These are phyloP conservation scores for Hetaerina americana DNA, from an alignment of 1,140 invertebrate genomes.

Conservation along the genomic window DNA sequence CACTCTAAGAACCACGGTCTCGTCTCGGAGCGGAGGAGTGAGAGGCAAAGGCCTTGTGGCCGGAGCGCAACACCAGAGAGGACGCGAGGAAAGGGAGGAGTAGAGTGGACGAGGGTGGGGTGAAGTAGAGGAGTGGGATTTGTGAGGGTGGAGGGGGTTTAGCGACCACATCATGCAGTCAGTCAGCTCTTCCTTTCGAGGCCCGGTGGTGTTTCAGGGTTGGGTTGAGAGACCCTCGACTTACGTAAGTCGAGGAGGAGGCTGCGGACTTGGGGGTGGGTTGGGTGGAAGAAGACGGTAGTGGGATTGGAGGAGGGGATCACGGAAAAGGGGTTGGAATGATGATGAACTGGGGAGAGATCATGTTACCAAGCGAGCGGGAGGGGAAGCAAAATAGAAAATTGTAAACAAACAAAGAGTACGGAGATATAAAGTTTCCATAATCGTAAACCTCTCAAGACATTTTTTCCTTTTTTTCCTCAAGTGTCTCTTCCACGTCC, in stretches of 20 bases:
- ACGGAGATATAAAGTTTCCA: neutral
- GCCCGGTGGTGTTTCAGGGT: too few relatives aligned
- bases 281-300: too few relatives aligned
- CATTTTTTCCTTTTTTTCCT: neutral
- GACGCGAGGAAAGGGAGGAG: neutral
- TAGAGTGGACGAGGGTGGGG: neutral
- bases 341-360: neutral
- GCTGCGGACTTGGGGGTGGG: too few relatives aligned
- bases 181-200: too few relatives aligned
- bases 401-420: neutral
- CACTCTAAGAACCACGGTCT: too few relatives aligned
- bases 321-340: too few relatives aligned
- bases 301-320: too few relatives aligned
- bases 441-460: neutral
- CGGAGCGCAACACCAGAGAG: too few relatives aligned
- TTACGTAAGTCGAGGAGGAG: neutral
- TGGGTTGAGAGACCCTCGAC: too few relatives aligned
- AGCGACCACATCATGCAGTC: neutral
- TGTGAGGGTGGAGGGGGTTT: neutral
- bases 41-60: too few relatives aligned
- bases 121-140: neutral
- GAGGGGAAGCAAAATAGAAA: neutral
- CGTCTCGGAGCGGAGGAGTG: too few relatives aligned
- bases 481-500: too few relatives aligned
- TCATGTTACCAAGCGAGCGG: neutral